Evolutionary conservation across 2,888 invertebrate genomes (phyloP).

Genomic region (Meta bourneti): DNA sequence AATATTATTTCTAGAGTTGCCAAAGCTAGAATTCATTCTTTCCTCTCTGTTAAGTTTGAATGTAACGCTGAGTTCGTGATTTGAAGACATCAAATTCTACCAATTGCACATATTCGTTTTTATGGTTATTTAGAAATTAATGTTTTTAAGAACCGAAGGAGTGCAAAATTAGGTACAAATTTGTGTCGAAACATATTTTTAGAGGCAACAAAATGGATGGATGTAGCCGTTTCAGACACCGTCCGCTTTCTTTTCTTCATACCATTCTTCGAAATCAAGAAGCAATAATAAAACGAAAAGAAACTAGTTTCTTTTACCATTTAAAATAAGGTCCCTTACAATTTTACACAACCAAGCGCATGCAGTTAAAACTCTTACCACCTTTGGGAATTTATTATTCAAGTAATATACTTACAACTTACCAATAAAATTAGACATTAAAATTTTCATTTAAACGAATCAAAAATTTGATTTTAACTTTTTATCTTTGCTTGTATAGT

Average conservation of each 20-base stretch:
- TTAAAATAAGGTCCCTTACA: no score
- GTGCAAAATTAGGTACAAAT: conserved; percentile 23
- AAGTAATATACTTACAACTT: no score
- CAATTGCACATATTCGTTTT: conserved; percentile 46
- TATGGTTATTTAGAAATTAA: conserved; percentile 42
- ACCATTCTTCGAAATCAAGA: neutral
- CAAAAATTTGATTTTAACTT: no score
- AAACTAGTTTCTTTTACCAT: no score
- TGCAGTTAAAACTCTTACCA: no score
- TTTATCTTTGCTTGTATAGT: no score
- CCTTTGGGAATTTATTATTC: no score
- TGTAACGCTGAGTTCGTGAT: conserved; percentile 40
- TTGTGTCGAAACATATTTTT: conserved; percentile 26
- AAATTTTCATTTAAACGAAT: no score
- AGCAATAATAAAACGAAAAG: no score
- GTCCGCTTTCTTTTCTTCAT: neutral
- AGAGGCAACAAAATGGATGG: neutral
- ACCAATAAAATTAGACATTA: no score
- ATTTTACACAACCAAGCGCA: no score
- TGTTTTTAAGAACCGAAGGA: conserved; percentile 34
- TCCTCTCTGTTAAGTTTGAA: conserved; percentile 17
- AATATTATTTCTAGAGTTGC: conserved; percentile 37
- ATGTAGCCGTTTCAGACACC: neutral
- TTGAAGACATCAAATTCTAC: conserved; percentile 16
- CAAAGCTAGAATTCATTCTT: conserved; percentile 32